Percentiles rank a stretch among this genome's conserved stretches.
phyloP scores from a whole-genome alignment of 2,888 invertebrate genomes.

The Fragum sueziense region DNA sequence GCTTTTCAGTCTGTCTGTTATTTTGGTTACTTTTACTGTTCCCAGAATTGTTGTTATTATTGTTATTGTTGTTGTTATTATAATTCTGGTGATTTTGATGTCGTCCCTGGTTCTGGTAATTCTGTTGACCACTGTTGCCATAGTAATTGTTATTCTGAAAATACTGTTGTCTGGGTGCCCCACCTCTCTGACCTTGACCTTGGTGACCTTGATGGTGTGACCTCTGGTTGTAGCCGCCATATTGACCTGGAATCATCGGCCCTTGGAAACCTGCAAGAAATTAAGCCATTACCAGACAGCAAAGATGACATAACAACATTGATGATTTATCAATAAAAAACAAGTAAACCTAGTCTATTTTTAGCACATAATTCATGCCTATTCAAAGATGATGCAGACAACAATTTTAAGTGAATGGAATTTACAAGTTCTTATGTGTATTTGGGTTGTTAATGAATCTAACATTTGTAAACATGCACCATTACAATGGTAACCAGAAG shows the following conservation, averaged over 20 bases:
- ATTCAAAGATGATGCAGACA: no score
- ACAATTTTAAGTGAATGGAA: no score
- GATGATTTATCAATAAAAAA: no score
- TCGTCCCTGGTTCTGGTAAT: slow-evolving; percentile 14
- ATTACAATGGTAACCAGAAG: no score
- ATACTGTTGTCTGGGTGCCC: slow-evolving; percentile 24
- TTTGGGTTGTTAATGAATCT: no score
- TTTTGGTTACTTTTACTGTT: neutral
- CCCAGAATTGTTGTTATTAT: neutral
- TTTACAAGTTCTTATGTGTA: no score
- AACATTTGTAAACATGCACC: no score
- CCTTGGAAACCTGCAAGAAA: slow-evolving; percentile 8
- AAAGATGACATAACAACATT: no score
- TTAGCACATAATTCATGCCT: no score
- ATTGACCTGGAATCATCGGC: slow-evolving; percentile 11
- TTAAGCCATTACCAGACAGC: no score
- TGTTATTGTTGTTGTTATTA: neutral
- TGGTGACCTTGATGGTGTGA: slow-evolving; percentile 36
- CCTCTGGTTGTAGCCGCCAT: slow-evolving; percentile 21
- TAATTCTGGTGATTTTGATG: slow-evolving; percentile 15
- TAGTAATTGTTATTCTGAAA: slow-evolving; percentile 40
- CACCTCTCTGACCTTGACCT: slow-evolving; percentile 32
- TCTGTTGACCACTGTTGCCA: slow-evolving; percentile 22
- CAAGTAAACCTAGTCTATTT: no score
- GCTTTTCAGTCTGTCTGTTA: slow-evolving; percentile 7